Percentiles rank a stretch among this genome's conserved stretches.
Evolutionary conservation across 2,113 vertebrate genomes (phyloP).

Genomic region (Acinonyx jubatus): DNA sequence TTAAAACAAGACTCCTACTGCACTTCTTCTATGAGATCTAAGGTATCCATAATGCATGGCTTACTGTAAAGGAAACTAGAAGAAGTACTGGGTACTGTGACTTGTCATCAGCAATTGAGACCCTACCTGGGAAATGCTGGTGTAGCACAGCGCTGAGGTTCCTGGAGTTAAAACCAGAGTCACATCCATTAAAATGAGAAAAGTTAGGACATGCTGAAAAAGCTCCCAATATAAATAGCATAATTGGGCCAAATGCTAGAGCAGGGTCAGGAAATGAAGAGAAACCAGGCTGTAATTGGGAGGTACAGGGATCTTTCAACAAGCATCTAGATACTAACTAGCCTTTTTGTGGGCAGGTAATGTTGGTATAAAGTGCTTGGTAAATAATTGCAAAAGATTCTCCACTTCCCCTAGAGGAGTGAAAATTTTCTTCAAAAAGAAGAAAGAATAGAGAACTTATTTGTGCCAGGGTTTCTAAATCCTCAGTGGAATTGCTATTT

Average conservation of each 20-base stretch:
- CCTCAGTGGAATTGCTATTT: background rate
- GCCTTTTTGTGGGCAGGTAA: background rate
- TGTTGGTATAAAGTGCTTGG: background rate
- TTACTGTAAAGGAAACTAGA: background rate
- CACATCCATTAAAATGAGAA: background rate
- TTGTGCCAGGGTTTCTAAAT: background rate
- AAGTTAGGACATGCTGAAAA: background rate
- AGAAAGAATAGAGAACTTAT: background rate
- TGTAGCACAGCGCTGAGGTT: background rate
- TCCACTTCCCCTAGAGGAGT: background rate
- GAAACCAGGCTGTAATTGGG: background rate
- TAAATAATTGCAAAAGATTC: background rate
- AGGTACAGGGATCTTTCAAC: background rate
- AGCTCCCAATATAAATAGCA: background rate
- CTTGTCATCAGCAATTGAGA: background rate
- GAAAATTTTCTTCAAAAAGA: background rate
- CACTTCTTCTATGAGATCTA: background rate
- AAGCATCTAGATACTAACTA: background rate
- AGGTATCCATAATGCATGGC: background rate
- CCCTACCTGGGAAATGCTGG: background rate
- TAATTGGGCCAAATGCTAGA: background rate
- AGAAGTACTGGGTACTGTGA: background rate
- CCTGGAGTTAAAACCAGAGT: background rate
- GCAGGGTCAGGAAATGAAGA: background rate
- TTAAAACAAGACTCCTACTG: background rate